Conservation (phyloP, 2,888 invertebrate genomes). For the Neoitamus cyanurus region DNA sequence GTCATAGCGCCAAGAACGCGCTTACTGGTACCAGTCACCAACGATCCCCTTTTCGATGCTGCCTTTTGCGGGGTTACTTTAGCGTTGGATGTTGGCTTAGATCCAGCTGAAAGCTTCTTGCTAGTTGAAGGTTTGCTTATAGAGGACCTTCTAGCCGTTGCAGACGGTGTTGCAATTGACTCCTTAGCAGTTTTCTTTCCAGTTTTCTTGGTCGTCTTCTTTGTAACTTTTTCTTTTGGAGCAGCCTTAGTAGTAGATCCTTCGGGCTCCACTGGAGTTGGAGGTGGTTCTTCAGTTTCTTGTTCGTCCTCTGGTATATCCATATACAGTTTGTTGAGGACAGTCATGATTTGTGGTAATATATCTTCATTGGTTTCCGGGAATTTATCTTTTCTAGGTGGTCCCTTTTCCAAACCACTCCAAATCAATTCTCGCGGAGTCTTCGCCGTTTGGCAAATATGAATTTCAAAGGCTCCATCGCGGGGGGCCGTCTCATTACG, state of each 20-base stretch:
- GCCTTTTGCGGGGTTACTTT: too few relatives aligned
- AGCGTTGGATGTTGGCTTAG: too few relatives aligned
- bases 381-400: slow-evolving; percentile 63
- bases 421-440: slow-evolving; percentile 58
- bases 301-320: neutral
- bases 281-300: neutral
- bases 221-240: too few relatives aligned
- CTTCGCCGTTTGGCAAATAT: slow-evolving; percentile 61
- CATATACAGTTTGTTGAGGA: neutral
- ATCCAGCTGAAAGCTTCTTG: too few relatives aligned
- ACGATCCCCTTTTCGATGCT: neutral
- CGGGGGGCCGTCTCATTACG: slow-evolving; percentile 60
- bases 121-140: too few relatives aligned
- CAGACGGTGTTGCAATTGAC: too few relatives aligned
- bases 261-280: too few relatives aligned
- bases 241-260: too few relatives aligned
- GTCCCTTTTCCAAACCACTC: slow-evolving; percentile 61
- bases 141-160: too few relatives aligned
- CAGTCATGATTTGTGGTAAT: slow-evolving; percentile 56
- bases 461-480: slow-evolving; percentile 61
- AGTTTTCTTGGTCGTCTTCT: too few relatives aligned
- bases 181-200: too few relatives aligned
- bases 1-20: neutral
- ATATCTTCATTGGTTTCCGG: slow-evolving; percentile 57
- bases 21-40: neutral